phyloP scores from a whole-genome alignment of 64 coral and sea anemone species.

The Dendronephthya gigantea region DNA sequence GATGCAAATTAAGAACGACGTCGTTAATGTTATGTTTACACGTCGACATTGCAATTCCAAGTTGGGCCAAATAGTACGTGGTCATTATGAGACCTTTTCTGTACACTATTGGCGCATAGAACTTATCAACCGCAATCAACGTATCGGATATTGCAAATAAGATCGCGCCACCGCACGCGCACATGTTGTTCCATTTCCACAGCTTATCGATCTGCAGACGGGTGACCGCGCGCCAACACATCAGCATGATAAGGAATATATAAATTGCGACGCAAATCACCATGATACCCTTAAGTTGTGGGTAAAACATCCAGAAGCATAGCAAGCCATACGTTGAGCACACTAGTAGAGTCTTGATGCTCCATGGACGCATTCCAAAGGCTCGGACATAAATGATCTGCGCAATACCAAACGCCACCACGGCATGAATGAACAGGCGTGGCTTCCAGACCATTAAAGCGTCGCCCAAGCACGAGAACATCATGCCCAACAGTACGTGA shows the following conservation, averaged over 20 bases:
- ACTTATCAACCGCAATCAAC: constrained; percentile 82
- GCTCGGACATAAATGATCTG: constrained; percentile 75
- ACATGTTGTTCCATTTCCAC: constrained; percentile 86
- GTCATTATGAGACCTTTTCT: constrained; percentile 64
- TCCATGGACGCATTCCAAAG: constrained; percentile 78
- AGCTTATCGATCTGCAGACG: constrained; percentile 50
- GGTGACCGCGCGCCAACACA: constrained; percentile 70
- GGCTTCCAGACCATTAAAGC: constrained; percentile 87
- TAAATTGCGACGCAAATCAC: constrained; percentile 62
- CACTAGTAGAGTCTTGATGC: constrained; percentile 27
- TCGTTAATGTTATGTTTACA: constrained; percentile 25
- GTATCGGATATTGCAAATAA: constrained; percentile 76
- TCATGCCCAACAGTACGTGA: constrained; percentile 69
- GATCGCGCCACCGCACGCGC: constrained; percentile 76
- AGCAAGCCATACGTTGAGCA: constrained; percentile 37
- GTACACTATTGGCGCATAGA: constrained; percentile 62
- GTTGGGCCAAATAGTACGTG: constrained; percentile 78
- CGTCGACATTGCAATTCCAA: constrained; percentile 85
- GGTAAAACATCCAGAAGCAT: constrained; percentile 49
- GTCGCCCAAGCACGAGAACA: constrained; percentile 84
- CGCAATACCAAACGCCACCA: constrained; percentile 78
- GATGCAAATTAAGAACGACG: constrained; percentile 8
- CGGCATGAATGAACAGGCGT: constrained; percentile 75
- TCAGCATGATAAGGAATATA: constrained; percentile 47
- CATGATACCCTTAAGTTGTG: constrained; percentile 59